Base-by-base conservation (phyloP, 2,888 invertebrate genomes). In the Tenthredo livida region DNA sequence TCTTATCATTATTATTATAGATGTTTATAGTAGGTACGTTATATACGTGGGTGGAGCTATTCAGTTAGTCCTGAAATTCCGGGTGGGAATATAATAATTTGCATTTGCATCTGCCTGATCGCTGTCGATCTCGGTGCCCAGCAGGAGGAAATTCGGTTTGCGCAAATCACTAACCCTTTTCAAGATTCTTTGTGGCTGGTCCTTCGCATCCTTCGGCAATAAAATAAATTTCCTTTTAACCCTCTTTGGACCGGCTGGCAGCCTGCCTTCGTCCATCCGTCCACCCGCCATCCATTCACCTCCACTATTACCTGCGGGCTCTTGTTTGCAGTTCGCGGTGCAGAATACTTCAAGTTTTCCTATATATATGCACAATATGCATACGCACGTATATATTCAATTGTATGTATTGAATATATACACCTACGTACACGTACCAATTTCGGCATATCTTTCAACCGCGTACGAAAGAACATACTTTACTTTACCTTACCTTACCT, bases 141-240 rank as follows among this genome's bases (percentile, higher is more conserved):
- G 33, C 33, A 33, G 67, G 67, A 17, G 6, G 17, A 67, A 67
- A 67, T 67, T 67, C 17, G 3, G 29, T 67, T 67, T 67, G 67
- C 67, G 67, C 33, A 67, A 67, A 67, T 67, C 67, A 17, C 33
- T 15, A 67, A 67, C 67, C 67, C 67, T 33, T 67, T 67, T 67
- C 67, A 33, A 33, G 17, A 67, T 67, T 67, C 67, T 67, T 67
- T 67, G 67, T 67, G 67, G 67, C 33, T 67, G 67, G 29, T 61
- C 61, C 29, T 33, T 33, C 33, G 67, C 33, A 17, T 61, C 61
- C 29, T 33, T 33, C 33, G 67, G 67, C 67, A 67, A 67, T 67
- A 3, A 67, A 33, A 33, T 67, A 15, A 67, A 67, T 67, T 67
- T 33, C 67, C 67, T 67, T 67, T 67, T 33, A 67, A 67, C 67